Percentiles rank a stretch among this genome's conserved stretches.
These are phyloP conservation scores for Montipora foliosa DNA, from an alignment of 64 coral and sea anemone genomes.

Conservation along the genomic window DNA sequence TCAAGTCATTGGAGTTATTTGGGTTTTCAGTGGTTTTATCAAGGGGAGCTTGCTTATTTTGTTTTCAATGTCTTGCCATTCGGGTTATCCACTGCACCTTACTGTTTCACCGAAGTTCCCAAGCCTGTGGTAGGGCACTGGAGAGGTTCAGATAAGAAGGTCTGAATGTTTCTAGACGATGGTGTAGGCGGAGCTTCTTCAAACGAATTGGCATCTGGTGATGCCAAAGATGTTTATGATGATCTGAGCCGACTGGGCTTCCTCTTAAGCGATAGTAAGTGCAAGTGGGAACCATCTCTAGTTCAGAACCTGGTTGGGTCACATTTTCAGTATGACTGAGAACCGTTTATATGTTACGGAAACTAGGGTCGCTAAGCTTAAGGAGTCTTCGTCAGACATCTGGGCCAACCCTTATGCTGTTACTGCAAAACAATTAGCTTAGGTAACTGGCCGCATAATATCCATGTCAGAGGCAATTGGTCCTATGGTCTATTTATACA, in stretches of 20 bases:
- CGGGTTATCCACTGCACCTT: too few relatives aligned
- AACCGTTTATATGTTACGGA: conserved; percentile 9
- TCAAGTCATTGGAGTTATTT: too few relatives aligned
- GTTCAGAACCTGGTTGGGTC: background rate
- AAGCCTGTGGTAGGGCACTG: too few relatives aligned
- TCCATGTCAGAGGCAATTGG: conserved; percentile 57
- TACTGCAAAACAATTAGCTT: background rate
- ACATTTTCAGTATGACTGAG: conserved; percentile 5
- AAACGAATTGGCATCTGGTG: too few relatives aligned
- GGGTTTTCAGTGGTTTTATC: too few relatives aligned
- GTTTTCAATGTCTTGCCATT: too few relatives aligned
- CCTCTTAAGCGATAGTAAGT: background rate
- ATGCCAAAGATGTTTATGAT: background rate
- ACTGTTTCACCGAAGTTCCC: too few relatives aligned
- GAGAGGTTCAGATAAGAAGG: too few relatives aligned
- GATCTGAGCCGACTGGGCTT: background rate
- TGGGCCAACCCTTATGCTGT: conserved; percentile 20
- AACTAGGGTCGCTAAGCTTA: conserved; percentile 29
- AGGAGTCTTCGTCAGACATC: background rate
- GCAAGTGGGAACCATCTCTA: background rate
- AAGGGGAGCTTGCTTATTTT: too few relatives aligned
- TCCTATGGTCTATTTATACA: conserved; percentile 16
- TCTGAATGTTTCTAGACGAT: too few relatives aligned
- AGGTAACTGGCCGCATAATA: conserved; percentile 29
- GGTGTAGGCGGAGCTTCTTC: too few relatives aligned